Conservation (phyloP, 1,140 invertebrate species). For the Archivesica marissinica region DNA sequence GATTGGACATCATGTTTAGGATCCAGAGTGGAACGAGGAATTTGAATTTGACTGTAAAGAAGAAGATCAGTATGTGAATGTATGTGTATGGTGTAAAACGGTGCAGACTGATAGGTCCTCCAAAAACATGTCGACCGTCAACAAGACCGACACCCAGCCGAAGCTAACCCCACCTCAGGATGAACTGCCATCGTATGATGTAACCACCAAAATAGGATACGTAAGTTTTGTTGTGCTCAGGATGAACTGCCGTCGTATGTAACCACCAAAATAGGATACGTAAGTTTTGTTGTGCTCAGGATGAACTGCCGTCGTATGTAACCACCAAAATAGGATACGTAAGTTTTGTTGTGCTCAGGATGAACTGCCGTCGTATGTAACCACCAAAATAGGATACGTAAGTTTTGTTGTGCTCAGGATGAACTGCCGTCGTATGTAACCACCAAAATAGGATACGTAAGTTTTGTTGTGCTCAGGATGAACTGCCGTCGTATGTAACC, state of each 20-base stretch:
- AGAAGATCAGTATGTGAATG: conserved; percentile 90
- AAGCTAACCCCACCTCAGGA: conserved; percentile 49
- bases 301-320: conserved; percentile 29
- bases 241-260: conserved; percentile 30
- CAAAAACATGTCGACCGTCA: not conserved
- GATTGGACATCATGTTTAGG: not conserved
- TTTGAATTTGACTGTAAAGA: conserved; percentile 89
- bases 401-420: conserved; percentile 22
- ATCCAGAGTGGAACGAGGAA: conserved; percentile 90
- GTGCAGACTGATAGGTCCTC: conserved; percentile 35
- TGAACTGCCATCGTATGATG: conserved; percentile 31
- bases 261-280: conserved; percentile 58
- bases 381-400: conserved; percentile 59
- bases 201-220: conserved; percentile 58
- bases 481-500: too few relatives aligned
- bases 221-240: conserved; percentile 30
- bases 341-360: conserved; percentile 22
- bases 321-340: conserved; percentile 59
- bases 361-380: conserved; percentile 29
- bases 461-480: too few relatives aligned
- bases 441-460: too few relatives aligned
- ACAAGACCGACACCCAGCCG: not conserved
- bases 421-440: too few relatives aligned
- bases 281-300: conserved; percentile 27
- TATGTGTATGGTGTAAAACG: conserved; percentile 89